Evolutionary conservation across 2,888 invertebrate species (phyloP).

Genomic region (Latrodectus elegans): DNA sequence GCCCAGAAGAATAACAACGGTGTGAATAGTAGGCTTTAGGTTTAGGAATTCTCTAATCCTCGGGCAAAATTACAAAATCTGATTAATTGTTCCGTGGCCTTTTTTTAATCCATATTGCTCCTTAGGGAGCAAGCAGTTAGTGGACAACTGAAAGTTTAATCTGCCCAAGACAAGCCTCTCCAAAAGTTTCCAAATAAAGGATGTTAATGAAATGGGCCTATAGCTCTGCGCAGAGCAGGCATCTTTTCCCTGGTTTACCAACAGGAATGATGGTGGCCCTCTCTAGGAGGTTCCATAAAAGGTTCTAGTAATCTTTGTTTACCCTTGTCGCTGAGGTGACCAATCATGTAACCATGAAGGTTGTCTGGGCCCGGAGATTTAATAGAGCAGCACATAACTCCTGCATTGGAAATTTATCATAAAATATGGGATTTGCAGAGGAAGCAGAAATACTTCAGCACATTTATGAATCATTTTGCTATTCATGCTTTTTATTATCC

Average conservation of each 20-base stretch:
- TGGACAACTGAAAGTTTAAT: too few relatives aligned
- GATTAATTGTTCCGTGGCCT: neutral
- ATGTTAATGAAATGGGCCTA: neutral
- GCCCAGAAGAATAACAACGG: neutral
- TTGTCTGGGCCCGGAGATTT: too few relatives aligned
- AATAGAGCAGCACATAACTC: too few relatives aligned
- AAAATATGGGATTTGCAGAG: too few relatives aligned
- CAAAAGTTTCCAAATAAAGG: neutral
- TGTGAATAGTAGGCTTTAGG: neutral
- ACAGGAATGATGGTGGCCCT: neutral
- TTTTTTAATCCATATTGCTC: too few relatives aligned
- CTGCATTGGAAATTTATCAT: too few relatives aligned
- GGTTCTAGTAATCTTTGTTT: too few relatives aligned
- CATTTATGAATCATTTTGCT: too few relatives aligned
- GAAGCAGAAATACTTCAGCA: too few relatives aligned
- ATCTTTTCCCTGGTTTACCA: neutral
- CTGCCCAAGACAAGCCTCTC: neutral
- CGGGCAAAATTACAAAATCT: neutral
- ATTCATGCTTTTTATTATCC: too few relatives aligned
- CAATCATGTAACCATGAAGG: neutral
- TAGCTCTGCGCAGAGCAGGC: neutral
- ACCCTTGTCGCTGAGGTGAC: neutral
- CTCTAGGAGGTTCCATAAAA: too few relatives aligned
- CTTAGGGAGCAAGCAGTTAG: too few relatives aligned
- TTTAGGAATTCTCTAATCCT: neutral